Evolutionary conservation across 2,797 vertebrate species (phyloP).

Genomic region (Philypnodon macrostomus): DNA sequence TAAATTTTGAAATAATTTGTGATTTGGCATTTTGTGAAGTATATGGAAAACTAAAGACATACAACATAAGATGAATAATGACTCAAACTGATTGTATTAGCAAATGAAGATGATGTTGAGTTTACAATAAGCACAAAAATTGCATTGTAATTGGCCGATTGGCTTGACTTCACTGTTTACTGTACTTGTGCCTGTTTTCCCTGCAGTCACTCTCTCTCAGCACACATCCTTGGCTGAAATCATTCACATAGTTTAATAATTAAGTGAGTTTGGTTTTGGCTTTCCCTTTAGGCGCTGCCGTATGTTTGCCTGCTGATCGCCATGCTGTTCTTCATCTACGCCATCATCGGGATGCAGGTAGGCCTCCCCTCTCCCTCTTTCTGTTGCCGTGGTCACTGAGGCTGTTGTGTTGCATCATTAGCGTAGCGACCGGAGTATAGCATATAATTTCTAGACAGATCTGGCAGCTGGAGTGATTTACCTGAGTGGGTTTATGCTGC

Average conservation of each 20-base stretch:
- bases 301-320: constrained; percentile 97
- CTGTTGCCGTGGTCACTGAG: background rate
- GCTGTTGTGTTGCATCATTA: background rate
- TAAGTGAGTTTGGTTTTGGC: constrained; percentile 19
- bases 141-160: too few relatives aligned
- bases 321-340: constrained; percentile 99
- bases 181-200: background rate
- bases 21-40: too few relatives aligned
- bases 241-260: constrained; percentile 21
- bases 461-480: background rate
- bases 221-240: constrained; percentile 10
- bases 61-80: too few relatives aligned
- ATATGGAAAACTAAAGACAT: too few relatives aligned
- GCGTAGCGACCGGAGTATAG: background rate
- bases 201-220: background rate
- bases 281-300: constrained; percentile 85
- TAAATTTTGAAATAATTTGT: too few relatives aligned
- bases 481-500: constrained; percentile 22
- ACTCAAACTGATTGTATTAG: too few relatives aligned
- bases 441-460: background rate
- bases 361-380: constrained; percentile 25
- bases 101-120: too few relatives aligned
- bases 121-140: too few relatives aligned
- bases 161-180: background rate
- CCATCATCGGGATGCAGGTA: constrained; percentile 99